Evolutionary conservation across 2,113 vertebrate species (phyloP).

Genomic region (Dipodomys stephensi): DNA sequence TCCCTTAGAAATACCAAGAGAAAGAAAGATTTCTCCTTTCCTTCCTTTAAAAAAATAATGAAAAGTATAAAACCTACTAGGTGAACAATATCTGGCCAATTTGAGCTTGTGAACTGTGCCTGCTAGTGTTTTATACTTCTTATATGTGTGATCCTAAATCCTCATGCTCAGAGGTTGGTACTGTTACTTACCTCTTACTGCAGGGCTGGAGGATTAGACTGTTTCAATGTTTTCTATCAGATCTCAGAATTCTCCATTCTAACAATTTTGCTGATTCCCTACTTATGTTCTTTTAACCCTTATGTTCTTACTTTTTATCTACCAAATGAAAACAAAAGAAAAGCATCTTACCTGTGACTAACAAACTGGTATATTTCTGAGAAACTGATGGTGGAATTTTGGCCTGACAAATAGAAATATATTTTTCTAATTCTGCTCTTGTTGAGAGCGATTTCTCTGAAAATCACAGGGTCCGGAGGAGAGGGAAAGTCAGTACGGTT

Average conservation of each 20-base stretch:
- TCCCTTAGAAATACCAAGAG: slow-evolving; percentile 3
- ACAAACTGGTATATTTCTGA: too few species aligned
- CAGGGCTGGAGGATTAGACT: background rate
- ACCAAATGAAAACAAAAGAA: background rate
- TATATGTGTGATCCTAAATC: background rate
- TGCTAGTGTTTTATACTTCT: background rate
- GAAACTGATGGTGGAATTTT: too few species aligned
- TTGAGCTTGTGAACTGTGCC: background rate
- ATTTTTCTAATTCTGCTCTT: background rate
- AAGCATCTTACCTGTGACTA: background rate
- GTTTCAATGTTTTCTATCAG: background rate
- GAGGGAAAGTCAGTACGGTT: background rate
- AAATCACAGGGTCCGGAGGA: background rate
- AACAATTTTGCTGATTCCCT: background rate
- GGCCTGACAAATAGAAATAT: background rate
- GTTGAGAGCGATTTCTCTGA: background rate
- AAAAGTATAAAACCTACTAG: background rate
- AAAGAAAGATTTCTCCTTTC: background rate
- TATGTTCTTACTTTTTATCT: background rate
- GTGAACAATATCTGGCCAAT: background rate
- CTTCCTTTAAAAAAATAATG: background rate
- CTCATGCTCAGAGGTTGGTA: background rate
- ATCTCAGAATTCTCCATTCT: background rate
- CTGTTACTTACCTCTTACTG: background rate
- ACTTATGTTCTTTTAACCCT: background rate